Conservation (phyloP, 1,140 invertebrate species). For the Octopus bimaculoides region DNA sequence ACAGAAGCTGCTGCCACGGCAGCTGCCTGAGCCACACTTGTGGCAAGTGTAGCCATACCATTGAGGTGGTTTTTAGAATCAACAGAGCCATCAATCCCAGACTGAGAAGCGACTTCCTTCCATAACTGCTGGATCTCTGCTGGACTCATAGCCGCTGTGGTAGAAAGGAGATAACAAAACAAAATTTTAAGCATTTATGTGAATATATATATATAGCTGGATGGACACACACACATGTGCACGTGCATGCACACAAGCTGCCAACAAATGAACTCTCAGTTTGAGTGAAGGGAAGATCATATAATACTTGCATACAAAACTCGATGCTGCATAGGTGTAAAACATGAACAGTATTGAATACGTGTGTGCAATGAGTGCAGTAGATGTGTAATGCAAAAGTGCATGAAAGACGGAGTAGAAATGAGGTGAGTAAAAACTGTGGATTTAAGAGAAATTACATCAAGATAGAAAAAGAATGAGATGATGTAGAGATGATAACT, state of each 20-base stretch:
- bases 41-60: slow-evolving; percentile 25
- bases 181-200: not conserved
- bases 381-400: too few relatives aligned
- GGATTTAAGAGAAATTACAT: too few relatives aligned
- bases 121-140: slow-evolving; percentile 57
- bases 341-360: too few relatives aligned
- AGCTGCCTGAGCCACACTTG: slow-evolving; percentile 5
- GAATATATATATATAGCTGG: not conserved
- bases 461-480: too few relatives aligned
- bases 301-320: too few relatives aligned
- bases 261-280: not conserved
- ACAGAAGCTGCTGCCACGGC: slow-evolving; percentile 10
- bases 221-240: not conserved
- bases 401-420: too few relatives aligned
- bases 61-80: slow-evolving; percentile 41
- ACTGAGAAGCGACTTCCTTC: slow-evolving; percentile 55
- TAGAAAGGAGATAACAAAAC: not conserved
- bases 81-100: slow-evolving; percentile 34
- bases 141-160: slow-evolving; percentile 37
- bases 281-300: too few relatives aligned
- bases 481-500: too few relatives aligned
- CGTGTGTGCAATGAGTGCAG: too few relatives aligned
- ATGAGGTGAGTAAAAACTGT: too few relatives aligned
- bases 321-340: too few relatives aligned
- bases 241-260: not conserved